A percentile compares a stretch with the other conserved stretches of the same genome.
phyloP scores from a whole-genome alignment of 2,797 vertebrate species.

The Epinephelus malabaricus region DNA sequence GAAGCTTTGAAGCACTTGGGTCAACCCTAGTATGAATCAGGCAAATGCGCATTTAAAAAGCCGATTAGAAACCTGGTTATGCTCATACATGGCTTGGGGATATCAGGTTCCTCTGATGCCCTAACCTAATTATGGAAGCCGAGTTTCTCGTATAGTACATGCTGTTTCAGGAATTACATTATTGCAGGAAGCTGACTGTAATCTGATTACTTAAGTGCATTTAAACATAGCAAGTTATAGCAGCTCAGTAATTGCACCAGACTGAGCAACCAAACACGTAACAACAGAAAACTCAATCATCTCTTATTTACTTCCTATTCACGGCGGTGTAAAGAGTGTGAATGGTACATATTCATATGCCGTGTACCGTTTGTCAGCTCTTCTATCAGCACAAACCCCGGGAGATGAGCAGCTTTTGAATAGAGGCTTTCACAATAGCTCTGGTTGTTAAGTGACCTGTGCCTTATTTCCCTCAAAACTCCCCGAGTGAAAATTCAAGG shows the following conservation, averaged over 20 bases:
- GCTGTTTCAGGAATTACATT: neutral
- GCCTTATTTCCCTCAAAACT: conserved; percentile 62
- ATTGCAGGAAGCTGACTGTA: neutral
- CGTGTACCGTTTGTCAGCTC: conserved; percentile 24
- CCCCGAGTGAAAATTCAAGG: conserved; percentile 64
- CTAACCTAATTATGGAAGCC: neutral
- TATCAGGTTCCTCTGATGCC: conserved; percentile 7
- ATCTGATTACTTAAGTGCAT: neutral
- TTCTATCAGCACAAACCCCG: conserved; percentile 29
- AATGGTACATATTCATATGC: conserved; percentile 20
- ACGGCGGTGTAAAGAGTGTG: neutral
- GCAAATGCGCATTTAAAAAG: too few relatives aligned
- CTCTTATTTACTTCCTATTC: conserved; percentile 25
- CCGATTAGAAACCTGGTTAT: neutral
- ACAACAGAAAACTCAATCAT: conserved; percentile 23
- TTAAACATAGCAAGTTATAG: neutral
- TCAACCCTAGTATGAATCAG: too few relatives aligned
- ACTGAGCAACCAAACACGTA: neutral
- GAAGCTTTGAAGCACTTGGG: too few relatives aligned
- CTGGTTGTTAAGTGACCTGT: conserved; percentile 61
- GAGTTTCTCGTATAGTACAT: neutral
- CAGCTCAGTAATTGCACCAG: neutral
- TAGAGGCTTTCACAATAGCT: conserved; percentile 37
- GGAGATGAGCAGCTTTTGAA: conserved; percentile 48
- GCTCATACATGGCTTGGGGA: neutral